Evolutionary conservation across 2,113 vertebrate species (phyloP).

Genomic region (Myotis brandtii): DNA sequence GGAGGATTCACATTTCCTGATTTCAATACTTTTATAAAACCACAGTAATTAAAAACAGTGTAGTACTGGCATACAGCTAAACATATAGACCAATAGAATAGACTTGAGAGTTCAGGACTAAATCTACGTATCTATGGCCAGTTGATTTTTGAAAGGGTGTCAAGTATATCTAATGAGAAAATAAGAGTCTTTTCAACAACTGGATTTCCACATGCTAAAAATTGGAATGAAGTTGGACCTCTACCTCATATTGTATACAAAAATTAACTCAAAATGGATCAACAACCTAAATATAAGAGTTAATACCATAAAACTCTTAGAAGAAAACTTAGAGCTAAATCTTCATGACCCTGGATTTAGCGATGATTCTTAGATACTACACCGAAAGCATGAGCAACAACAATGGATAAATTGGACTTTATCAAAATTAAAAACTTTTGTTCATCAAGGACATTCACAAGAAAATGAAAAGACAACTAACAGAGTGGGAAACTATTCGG

Average conservation of each 20-base stretch:
- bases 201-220: not conserved
- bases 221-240: not conserved
- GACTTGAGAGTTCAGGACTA: not conserved
- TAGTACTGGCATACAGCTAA: not conserved
- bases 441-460: not conserved
- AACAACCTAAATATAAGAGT: not conserved
- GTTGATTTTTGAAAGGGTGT: not conserved
- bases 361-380: not conserved
- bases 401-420: not conserved
- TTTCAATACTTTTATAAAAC: constrained; percentile 21
- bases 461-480: not conserved
- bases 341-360: not conserved
- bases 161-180: not conserved
- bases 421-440: not conserved
- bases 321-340: not conserved
- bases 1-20: not conserved
- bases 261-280: not conserved
- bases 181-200: not conserved
- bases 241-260: not conserved
- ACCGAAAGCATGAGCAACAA: not conserved
- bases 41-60: not conserved
- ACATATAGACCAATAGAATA: not conserved
- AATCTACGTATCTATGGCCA: not conserved
- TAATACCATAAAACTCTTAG: not conserved
- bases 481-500: not conserved